Conservation (phyloP, 2,888 invertebrate genomes). For the Troides helena region DNA sequence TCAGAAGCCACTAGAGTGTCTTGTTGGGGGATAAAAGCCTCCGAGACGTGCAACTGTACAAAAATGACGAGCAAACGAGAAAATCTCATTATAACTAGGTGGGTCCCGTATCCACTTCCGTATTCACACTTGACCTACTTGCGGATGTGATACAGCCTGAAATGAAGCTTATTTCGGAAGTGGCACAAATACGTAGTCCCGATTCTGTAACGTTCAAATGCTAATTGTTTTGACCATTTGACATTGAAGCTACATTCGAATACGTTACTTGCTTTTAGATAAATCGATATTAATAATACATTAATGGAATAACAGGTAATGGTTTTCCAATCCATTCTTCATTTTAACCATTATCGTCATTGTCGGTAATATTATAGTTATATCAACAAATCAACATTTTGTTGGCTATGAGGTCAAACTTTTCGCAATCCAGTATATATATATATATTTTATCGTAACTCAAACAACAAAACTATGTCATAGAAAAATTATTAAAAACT, state of each 20-base stretch:
- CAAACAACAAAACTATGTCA: background rate
- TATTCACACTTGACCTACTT: constrained; percentile 20
- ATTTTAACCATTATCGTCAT: background rate
- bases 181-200: background rate
- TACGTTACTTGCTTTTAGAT: background rate
- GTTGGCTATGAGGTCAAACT: background rate
- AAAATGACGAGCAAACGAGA: constrained; percentile 13
- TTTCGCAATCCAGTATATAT: background rate
- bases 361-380: background rate
- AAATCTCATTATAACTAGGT: constrained; percentile 17
- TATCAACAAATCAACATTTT: background rate
- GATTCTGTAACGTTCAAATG: background rate
- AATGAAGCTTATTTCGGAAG: constrained; percentile 12
- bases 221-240: background rate
- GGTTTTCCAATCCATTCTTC: background rate
- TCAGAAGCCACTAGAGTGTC: background rate
- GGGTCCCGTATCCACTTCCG: constrained; percentile 12
- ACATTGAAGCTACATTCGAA: background rate
- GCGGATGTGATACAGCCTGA: background rate
- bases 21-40: background rate
- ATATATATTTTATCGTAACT: background rate
- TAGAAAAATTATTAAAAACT: background rate
- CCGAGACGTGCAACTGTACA: constrained; percentile 3
- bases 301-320: background rate
- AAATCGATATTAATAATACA: background rate